Conservation (phyloP, 2,797 vertebrate genomes). For the Adrianichthys oophorus region DNA sequence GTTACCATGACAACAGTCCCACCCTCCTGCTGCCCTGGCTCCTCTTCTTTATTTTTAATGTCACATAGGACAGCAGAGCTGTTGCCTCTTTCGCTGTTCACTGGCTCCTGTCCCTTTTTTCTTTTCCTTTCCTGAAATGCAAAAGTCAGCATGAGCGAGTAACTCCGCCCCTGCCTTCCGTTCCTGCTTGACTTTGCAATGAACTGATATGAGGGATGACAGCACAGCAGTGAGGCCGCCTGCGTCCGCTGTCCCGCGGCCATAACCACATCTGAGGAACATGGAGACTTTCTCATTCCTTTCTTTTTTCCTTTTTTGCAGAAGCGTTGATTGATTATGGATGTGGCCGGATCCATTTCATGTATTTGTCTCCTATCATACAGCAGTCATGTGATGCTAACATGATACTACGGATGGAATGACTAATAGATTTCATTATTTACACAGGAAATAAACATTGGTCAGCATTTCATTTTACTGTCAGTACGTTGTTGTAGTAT, state of each 20-base stretch:
- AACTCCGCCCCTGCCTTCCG: constrained; percentile 1
- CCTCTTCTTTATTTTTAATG: constrained; percentile 17
- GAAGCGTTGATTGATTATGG: too few relatives aligned
- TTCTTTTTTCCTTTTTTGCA: not conserved
- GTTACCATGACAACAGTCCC: constrained; percentile 62
- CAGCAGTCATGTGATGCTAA: too few relatives aligned
- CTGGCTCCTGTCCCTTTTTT: not conserved
- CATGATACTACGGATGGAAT: too few relatives aligned
- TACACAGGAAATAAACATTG: too few relatives aligned
- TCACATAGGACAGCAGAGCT: constrained; percentile 17
- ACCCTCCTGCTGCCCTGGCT: constrained; percentile 21
- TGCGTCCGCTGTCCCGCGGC: not conserved
- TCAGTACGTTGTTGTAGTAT: too few relatives aligned
- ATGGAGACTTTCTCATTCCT: not conserved
- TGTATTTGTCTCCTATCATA: too few relatives aligned
- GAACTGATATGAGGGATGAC: constrained; percentile 4
- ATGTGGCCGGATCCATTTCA: too few relatives aligned
- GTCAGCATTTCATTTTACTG: too few relatives aligned
- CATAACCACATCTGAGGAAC: not conserved
- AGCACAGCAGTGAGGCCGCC: constrained; percentile 1
- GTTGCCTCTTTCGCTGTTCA: not conserved
- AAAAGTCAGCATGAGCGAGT: constrained; percentile 22
- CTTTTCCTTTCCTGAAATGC: too few relatives aligned
- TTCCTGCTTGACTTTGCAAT: constrained; percentile 22
- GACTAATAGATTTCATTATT: too few relatives aligned